Base-by-base conservation (phyloP, 2,113 vertebrate genomes). In the Pelecanoides urinatrix region DNA sequence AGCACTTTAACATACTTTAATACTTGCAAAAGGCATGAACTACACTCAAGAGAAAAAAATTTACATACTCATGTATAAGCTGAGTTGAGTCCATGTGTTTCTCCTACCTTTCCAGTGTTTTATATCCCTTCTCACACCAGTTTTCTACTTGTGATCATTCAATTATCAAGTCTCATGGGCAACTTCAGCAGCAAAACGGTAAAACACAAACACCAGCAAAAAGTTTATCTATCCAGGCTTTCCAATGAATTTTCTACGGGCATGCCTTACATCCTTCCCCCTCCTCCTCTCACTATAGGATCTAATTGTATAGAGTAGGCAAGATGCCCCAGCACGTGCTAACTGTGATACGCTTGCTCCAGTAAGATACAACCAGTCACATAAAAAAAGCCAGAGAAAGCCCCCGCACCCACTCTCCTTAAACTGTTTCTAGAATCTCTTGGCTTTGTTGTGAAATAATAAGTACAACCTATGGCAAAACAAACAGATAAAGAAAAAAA, bases 361-460 rank as follows among this genome's bases (percentile, higher is more conserved):
- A 50, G 21, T 22, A 45, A 59, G 50, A 71, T 13, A 76, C 9
- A 44, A 56, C 2, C 21, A 59, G 30, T 6, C 58, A 73, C 10
- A 10, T 11, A 4, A 44, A 7, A 85, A 81, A 47, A 52, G 18
- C 2, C n/a, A 80, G 27, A 53, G 42, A 83, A 38, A 53, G 38
- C 11, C 16, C 50, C 16, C 0, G 0, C 9, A 19, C 13, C n/a
- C 32, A 27, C 1, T 3, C 8, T 70, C 50, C 21, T 62, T 34
- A 22, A 84, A 12, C 5, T 30, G 10, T 1, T 73, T 53, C 45
- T 53, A 40, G 16, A 86, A 76, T 38, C 11, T 65, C 36, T 63
- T 32, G 20, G 65, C 9, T 90, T 44, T 49, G 15, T 17, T 52
- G 26, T 62, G 23, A 80, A 90, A 50, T 10, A 53, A 45, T 45